Base-by-base conservation (phyloP, 2,797 vertebrate species). In the Cossypha dichroa region DNA sequence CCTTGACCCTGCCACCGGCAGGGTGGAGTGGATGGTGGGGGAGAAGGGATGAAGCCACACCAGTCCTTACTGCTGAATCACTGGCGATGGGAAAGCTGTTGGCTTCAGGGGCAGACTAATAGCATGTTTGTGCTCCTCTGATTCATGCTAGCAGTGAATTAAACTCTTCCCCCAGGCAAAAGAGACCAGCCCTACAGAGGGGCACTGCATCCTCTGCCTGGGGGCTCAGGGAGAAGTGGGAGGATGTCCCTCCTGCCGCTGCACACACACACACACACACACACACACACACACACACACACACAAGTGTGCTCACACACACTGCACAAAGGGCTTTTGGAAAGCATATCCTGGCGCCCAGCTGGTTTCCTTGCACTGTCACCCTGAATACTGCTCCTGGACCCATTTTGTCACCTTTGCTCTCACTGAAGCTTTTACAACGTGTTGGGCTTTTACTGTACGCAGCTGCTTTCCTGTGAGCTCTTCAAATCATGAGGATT, bases 31-130 rank as follows among this genome's bases (percentile, higher is more conserved):
- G 48, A 49, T 5, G 6, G 13, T 8, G 41, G 41, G 33, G 40
- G 7, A 72, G 83, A 75, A 88, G 31, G 26, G 81, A 18, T 11
- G 34, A 82, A 87, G 55, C 46, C 59, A 58, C 19, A 1, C 41
- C 49, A 20, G 64, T 88, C 49, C 51, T 83, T 48, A 7, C 38
- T 49, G 59, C 88, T 93, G 94, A 96, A 60, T 92, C 93, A 92
- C 69, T 4, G 11, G 23, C 1, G 2, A 46, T 82, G 85, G 60
- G 89, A 87, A 93, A 85, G 36, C 75, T 15, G 4, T 25, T 11
- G 0, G 43, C 69, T 78, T 63, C 16, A 19, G 63, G 80, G 25
- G 10, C 63, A 73, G 48, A 14, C 34, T 85, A 91, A 91, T 67
- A 63, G n/a, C 56, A 49, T 13, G 45, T 85, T 91, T 88, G 21